A percentile compares a stretch with the other conserved stretches of the same genome.
phyloP scores from a whole-genome alignment of 2,797 vertebrate species.

The Chloroceryle inda region DNA sequence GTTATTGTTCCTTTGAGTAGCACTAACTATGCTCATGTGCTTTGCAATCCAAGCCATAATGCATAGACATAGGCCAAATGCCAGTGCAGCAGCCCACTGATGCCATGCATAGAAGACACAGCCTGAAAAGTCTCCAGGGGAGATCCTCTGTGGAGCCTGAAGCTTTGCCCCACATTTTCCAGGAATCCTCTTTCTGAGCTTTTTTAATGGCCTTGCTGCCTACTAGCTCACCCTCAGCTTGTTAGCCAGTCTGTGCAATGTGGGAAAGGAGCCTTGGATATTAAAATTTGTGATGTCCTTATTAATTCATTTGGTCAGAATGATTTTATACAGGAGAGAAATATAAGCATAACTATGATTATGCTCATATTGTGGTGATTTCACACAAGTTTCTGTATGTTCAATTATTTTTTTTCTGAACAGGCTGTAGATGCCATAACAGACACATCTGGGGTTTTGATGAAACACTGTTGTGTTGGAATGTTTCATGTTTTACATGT shows the following conservation, averaged over 20 bases:
- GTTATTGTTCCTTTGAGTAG: constrained; percentile 20
- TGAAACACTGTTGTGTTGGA: background rate
- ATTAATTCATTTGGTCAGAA: background rate
- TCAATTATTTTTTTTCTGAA: background rate
- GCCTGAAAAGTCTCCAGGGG: background rate
- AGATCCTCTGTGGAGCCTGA: background rate
- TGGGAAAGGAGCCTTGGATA: background rate
- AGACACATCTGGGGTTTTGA: background rate
- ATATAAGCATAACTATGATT: background rate
- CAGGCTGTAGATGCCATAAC: background rate
- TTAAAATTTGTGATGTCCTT: background rate
- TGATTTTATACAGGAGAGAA: background rate
- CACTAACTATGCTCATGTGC: background rate
- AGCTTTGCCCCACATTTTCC: background rate
- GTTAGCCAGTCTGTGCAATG: rapidly evolving
- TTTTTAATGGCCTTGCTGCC: background rate
- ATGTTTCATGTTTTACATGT: background rate
- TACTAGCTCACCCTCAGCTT: background rate
- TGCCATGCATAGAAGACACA: background rate
- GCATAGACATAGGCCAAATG: background rate
- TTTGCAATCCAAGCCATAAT: background rate
- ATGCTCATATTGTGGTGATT: background rate
- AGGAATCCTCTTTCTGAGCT: background rate
- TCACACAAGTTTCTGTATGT: background rate
- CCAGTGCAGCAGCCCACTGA: background rate